Evolutionary conservation across 2,888 invertebrate genomes (phyloP), one percentile per base, ranked within the genome.

Genomic region (Physocephala rufipes): DNA sequence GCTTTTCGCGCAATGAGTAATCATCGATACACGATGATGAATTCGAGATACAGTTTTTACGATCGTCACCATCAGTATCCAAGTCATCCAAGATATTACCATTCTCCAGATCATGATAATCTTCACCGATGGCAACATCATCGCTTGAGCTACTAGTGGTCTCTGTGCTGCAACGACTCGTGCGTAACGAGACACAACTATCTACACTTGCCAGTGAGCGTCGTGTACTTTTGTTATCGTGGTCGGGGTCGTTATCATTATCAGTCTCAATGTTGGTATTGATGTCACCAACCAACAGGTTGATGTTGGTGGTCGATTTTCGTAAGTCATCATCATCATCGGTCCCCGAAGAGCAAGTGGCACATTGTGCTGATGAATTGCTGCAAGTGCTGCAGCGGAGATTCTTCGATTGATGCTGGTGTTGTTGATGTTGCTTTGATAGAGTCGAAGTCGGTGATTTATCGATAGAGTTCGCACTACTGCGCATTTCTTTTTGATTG

Each of bases 141-240:
- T 79, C 80, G 30, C 78, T 77, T 3, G 78, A 79, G 5, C 78
- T 74, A 63, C 72, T 74, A 9, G 78, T 78, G 24, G 75, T 76
- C 9, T 76, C 75, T 28, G 74, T 74, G 61, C 76, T 75, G 65
- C 72, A 73, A 58, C 75, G 78, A 45, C 82, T 81, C 7, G 83
- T 80, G 63, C 79, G 82, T 47, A 80, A 19, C 16, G 85, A 84
- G 15, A 82, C 81, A 63, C 83, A 84, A 76, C 85, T 85, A 59
- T 85, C 85, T 70, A 85, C 85, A 78, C 85, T 85, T 65, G 81
- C 85, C 67, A 85, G 79, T 1, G 86, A 86, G 73, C 82, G 82
- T 7, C 86, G 83, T 79, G 85, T 84, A 71, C 79, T 78, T 30
- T 71, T 70, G 53, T 76, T 77, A 24, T 76, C 69, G 16, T 70